phyloP scores from a whole-genome alignment of 2,797 vertebrate genomes.

The Smutsia temminckii region DNA sequence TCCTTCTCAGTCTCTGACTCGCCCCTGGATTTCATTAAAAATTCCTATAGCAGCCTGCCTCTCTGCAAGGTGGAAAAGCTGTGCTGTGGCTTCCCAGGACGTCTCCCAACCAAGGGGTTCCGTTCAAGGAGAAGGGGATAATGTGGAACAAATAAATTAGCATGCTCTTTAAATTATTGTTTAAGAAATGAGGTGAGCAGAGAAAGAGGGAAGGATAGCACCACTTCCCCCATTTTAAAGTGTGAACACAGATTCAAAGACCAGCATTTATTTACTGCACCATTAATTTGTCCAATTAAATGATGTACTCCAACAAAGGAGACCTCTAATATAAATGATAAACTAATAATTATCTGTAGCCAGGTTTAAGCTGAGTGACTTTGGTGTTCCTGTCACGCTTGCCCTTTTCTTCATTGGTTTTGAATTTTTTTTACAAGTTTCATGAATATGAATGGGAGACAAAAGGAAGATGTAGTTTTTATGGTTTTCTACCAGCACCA shows the following conservation, averaged over 20 bases:
- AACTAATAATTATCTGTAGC: not conserved
- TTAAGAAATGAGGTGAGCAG: not conserved
- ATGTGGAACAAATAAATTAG: not conserved
- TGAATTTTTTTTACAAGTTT: not conserved
- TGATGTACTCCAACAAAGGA: not conserved
- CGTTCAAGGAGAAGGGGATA: not conserved
- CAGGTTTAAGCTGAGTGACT: not conserved
- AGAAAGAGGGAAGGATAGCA: not conserved
- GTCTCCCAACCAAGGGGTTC: not conserved
- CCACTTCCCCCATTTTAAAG: not conserved
- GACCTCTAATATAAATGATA: not conserved
- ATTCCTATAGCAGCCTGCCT: not conserved
- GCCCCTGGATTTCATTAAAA: not conserved
- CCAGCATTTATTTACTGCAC: not conserved
- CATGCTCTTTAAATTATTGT: not conserved
- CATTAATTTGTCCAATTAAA: not conserved
- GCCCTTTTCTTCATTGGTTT: not conserved
- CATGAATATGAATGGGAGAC: not conserved
- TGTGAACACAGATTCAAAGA: not conserved
- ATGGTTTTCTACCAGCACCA: not conserved
- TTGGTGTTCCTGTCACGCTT: not conserved
- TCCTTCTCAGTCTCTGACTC: not conserved
- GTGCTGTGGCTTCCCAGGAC: fast-evolving
- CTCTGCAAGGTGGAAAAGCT: too few species aligned
- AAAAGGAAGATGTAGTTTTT: not conserved